Base-by-base conservation (phyloP, 1,140 invertebrate species). In the Bombus difficillimus region DNA sequence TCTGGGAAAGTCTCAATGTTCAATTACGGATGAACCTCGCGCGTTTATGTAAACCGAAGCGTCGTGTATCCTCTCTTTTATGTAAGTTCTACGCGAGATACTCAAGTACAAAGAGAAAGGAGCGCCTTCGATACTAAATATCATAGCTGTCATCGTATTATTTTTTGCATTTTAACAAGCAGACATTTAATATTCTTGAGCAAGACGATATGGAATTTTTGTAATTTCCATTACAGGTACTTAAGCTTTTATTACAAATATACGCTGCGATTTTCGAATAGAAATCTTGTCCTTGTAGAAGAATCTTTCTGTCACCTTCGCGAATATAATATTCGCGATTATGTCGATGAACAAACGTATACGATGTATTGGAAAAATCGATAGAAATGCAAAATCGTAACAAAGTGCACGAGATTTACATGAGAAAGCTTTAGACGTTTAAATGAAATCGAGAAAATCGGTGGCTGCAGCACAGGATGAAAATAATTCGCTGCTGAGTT, bases 41-140 rank as follows among this genome's bases (percentile, higher is more conserved):
- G n/a, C 39, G n/a, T 47, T 74, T 74, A 53, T 74, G n/a, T 74
- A 74, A 74, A 74, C 41, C 72, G n/a, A 47, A 22, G 15, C 41
- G 47, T 53, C 47, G 18, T 53, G 6, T 53, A 53, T 73, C 43
- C 71, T 43, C 13, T 43, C 39, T 6, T 73, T 73, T 73, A 73
- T 32, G 71, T 43, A 73, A 73, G 28, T 43, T 43, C 13, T n/a
- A 73, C 71, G 39, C 6, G n/a, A 53, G 15, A 74, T 74, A 10
- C n/a, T 47, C 72, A 15, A 73, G 71, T 12, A 43, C 13, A 28
- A 18, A 47, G 41, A 37, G 64, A 68, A 47, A 80, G 41, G 66
- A 69, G 12, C 25, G 64, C 53, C n/a, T 28, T 76, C 73, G 32
- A 15, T 64, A 47, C 8, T 32, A 22, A 32, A 18, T 41, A 66